Conservation (phyloP, 53 echinoderm and acorn worm species). For the Pentamera pediparva region DNA sequence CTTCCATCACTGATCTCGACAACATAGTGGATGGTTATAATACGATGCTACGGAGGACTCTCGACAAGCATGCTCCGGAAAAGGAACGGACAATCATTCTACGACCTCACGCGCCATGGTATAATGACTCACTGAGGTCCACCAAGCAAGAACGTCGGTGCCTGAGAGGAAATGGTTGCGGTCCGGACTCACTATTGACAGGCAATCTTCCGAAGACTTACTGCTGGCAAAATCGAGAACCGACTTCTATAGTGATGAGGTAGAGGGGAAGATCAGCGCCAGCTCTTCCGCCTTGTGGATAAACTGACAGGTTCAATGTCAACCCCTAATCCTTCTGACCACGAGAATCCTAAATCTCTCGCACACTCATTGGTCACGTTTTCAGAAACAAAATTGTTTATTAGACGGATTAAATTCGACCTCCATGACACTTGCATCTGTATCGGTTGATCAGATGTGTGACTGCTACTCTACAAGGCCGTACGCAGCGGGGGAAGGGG, state of each 20-base stretch:
- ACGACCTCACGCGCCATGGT: conserved; percentile 40
- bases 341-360: conserved; percentile 22
- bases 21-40: background rate
- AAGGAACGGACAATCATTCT: conserved; percentile 26
- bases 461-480: too few species aligned
- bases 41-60: background rate
- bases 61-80: conserved; percentile 41
- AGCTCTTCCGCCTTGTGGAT: conserved; percentile 1
- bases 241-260: background rate
- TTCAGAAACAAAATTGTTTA: too few species aligned
- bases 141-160: conserved; percentile 32
- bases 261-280: background rate
- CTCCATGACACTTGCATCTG: conserved; percentile 2
- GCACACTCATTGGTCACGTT: conserved; percentile 10
- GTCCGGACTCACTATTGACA: conserved; percentile 31
- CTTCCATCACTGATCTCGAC: background rate
- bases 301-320: conserved; percentile 3
- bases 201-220: background rate
- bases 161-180: conserved; percentile 14
- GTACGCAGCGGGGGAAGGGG: too few species aligned
- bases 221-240: conserved; percentile 11
- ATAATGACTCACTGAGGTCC: conserved; percentile 14
- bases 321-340: background rate
- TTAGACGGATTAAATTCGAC: background rate
- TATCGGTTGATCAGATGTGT: background rate